A percentile compares a stretch with the other conserved stretches of the same genome.
Conservation (phyloP, 92 coral and sea anemone genomes). For the Bergia sp. region DNA sequence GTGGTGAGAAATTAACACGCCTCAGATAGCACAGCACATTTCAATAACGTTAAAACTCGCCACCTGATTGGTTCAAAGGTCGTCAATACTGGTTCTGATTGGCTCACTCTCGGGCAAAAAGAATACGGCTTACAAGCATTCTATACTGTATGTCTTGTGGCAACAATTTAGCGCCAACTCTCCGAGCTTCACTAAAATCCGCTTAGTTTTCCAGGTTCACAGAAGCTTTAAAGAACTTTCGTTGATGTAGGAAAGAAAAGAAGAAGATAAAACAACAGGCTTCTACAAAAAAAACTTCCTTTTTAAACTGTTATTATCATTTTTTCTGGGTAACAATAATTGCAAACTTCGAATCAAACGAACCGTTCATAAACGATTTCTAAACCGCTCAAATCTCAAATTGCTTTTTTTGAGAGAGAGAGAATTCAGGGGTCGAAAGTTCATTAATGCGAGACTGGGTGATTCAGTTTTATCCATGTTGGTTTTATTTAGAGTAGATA, state of each 20-base stretch:
- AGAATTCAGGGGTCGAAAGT: conserved; percentile 41
- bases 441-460: conserved; percentile 21
- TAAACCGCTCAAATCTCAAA: neutral
- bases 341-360: neutral
- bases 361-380: neutral
- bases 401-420: conserved; percentile 5
- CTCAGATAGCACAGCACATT: conserved; percentile 70
- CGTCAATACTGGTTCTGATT: conserved; percentile 34
- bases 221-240: neutral
- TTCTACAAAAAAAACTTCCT: neutral
- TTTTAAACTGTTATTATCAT: neutral
- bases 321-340: neutral
- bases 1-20: conserved; percentile 48
- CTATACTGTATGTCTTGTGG: neutral
- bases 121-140: conserved; percentile 37
- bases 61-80: conserved; percentile 70
- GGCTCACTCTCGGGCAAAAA: conserved; percentile 29
- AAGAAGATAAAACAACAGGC: neutral
- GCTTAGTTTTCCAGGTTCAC: neutral
- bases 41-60: conserved; percentile 77
- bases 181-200: conserved; percentile 6
- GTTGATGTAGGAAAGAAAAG: neutral
- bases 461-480: neutral
- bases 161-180: conserved; percentile 24
- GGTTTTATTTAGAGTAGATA: neutral